These are phyloP conservation scores for Tetanocera ferruginea DNA, from an alignment of 2,888 invertebrate species.

Conservation along the genomic window DNA sequence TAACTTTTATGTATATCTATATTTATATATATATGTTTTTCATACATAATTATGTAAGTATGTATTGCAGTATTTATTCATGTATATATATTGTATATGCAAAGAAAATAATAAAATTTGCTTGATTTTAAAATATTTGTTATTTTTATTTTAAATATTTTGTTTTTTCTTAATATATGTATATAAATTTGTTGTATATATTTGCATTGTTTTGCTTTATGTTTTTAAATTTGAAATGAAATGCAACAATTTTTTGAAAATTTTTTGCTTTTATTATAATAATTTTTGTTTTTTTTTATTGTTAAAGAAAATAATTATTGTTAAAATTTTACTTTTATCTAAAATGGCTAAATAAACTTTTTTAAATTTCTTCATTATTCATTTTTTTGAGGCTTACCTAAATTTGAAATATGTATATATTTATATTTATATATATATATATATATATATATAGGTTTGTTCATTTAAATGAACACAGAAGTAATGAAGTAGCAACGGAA, in stretches of 20 bases:
- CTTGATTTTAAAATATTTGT: conserved; percentile 41
- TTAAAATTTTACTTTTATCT: not conserved
- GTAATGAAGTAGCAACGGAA: conserved; percentile 11
- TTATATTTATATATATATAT: not conserved
- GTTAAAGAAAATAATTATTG: not conserved
- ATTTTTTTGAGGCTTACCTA: not conserved
- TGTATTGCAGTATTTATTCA: not conserved
- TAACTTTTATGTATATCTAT: not conserved
- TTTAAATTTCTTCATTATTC: not conserved
- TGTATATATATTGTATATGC: conserved; percentile 5
- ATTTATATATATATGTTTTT: not conserved
- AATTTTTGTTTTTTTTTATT: not conserved
- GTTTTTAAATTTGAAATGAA: conserved; percentile 36
- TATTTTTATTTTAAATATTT: conserved; percentile 44
- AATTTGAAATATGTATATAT: conserved; percentile 24
- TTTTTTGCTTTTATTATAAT: not conserved
- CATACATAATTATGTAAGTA: not conserved
- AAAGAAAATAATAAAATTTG: not conserved
- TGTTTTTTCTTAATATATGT: conserved; percentile 37
- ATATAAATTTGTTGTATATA: conserved; percentile 42
- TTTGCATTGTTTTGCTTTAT: conserved; percentile 41
- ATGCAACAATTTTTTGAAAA: conserved; percentile 20
- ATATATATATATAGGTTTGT: conserved; percentile 8
- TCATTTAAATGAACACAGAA: conserved; percentile 37
- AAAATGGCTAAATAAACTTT: not conserved